Evolutionary conservation across 2,797 vertebrate genomes (phyloP).

Genomic region (Hephaestus fuliginosus): DNA sequence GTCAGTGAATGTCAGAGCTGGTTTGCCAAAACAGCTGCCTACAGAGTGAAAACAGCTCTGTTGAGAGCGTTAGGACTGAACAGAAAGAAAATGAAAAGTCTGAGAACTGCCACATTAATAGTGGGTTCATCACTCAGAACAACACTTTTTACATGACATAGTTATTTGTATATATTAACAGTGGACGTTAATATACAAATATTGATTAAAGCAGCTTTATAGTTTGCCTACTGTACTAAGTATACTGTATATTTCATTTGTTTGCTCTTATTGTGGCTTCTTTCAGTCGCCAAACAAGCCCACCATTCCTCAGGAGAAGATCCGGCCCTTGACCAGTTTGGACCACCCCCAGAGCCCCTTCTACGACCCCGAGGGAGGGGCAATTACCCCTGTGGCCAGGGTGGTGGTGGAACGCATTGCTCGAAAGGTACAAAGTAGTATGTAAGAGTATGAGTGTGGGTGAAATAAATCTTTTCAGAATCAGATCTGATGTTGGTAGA

Average conservation of each 20-base stretch:
- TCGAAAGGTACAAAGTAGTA: conserved; percentile 89
- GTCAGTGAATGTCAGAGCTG: not conserved
- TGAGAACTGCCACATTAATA: not conserved
- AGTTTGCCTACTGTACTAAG: not conserved
- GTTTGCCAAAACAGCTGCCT: not conserved
- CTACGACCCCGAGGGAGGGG: conserved; percentile 93
- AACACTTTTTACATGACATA: not conserved
- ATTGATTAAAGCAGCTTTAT: not conserved
- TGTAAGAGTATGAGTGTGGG: not conserved
- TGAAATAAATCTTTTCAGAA: not conserved
- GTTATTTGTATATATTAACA: no score
- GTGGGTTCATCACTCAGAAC: not conserved
- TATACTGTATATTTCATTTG: not conserved
- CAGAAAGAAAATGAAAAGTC: not conserved
- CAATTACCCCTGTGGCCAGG: conserved; percentile 90
- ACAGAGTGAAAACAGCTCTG: not conserved
- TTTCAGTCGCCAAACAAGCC: conserved; percentile 94
- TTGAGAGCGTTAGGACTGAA: not conserved
- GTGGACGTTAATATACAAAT: not conserved
- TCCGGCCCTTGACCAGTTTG: conserved; percentile 93
- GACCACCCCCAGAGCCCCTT: conserved; percentile 97
- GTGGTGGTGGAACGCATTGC: conserved; percentile 96
- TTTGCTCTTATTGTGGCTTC: not conserved
- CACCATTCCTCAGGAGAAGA: conserved; percentile 94
- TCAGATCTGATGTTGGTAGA: no score